Evolutionary conservation across 2,113 vertebrate genomes (phyloP), one percentile per base, ranked within the genome.

Genomic region (Sorex araneus): DNA sequence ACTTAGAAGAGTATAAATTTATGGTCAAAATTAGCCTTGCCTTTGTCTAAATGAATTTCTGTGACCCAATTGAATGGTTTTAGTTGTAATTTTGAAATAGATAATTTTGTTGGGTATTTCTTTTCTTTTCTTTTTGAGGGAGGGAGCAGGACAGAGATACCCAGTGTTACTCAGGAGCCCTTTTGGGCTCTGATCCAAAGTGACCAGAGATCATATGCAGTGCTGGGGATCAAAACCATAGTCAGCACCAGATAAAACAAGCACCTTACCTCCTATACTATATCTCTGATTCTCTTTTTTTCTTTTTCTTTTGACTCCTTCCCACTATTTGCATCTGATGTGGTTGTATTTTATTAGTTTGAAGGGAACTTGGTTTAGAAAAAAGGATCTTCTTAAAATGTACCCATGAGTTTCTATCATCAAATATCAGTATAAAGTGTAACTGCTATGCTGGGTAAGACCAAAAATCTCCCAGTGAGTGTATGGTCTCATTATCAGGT

Each of bases 1-100:
- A 71, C 64, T 93, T 92, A 77, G 25, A 57, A 82, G 43, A 74
- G 87, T 28, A 45, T 27, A 94, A 19, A 80, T 76, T 90, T 88
- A 71, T 60, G 36, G 18, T 90, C 84, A 30, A 94, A 90, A 90
- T 94, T 82, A 92, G 45, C 40, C 40, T 92, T 36, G 47, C 43
- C 63, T 93, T 95, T 88, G 30, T 94, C 86, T 83, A 83, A 82
- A 28, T 90, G 87, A 91, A 85, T 76, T 93, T 79, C 32, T 47
- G 16, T 69, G 82, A 71, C 57, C 70, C 81, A 36, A 30, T n/a
- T 67, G 82, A 70, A 45, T 75, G 54, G 16, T 66, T 89, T 80
- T 54, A 64, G 45, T 67, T 94, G 54, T 66, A n/a, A 77, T 63
- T 84, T 89, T 90, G 27, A 32, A 90, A 70, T 30, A 79, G 6